Evolutionary conservation across 2,113 vertebrate species (phyloP).

Genomic region (Pogona vitticeps): DNA sequence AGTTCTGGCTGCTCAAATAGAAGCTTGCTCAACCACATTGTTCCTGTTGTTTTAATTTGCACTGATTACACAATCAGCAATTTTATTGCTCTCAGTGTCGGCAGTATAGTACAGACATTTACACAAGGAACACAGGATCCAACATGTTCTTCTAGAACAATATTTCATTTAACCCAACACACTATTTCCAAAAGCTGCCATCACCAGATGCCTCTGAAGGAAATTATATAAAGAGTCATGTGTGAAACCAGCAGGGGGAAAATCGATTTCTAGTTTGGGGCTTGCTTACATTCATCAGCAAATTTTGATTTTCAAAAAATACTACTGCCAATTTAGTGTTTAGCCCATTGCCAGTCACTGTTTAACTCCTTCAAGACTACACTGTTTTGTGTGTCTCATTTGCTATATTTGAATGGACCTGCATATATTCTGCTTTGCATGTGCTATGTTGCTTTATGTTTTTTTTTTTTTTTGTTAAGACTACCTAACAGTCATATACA

Average conservation of each 20-base stretch:
- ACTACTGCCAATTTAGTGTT: constrained; percentile 1
- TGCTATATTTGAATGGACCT: neutral
- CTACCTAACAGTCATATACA: neutral
- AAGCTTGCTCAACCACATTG: neutral
- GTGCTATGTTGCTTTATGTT: neutral
- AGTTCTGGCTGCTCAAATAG: constrained; percentile 23
- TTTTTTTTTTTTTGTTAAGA: neutral
- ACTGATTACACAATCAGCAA: constrained; percentile 8
- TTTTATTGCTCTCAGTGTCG: constrained; percentile 6
- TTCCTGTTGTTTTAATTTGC: constrained; percentile 24
- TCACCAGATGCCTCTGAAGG: neutral
- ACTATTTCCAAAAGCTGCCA: constrained; percentile 1
- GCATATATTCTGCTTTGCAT: neutral
- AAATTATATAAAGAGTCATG: neutral
- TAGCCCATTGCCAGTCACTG: neutral
- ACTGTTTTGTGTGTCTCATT: neutral
- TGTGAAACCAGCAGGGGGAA: neutral
- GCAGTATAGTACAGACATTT: neutral
- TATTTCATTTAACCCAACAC: neutral
- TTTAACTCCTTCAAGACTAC: neutral
- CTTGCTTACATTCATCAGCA: neutral
- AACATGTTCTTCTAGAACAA: neutral
- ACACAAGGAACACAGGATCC: neutral
- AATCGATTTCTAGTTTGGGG: neutral
- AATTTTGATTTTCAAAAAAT: neutral